phyloP scores from a whole-genome alignment of 1,140 invertebrate species.

The Neodiprion pinetum region DNA sequence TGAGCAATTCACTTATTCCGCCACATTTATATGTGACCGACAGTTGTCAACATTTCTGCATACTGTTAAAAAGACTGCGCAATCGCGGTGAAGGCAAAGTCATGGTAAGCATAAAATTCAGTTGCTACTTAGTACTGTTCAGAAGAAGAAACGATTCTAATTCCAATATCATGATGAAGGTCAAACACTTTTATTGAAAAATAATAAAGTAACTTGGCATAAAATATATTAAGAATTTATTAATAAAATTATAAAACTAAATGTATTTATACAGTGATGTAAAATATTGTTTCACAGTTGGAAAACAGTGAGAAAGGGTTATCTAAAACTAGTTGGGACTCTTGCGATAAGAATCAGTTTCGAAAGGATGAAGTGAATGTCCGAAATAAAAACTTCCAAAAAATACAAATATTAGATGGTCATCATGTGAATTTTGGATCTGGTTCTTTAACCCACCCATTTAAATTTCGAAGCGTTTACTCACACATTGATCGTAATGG shows the following conservation, averaged over 20 bases:
- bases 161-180: no score
- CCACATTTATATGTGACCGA: slow-evolving; percentile 67
- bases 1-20: slow-evolving; percentile 62
- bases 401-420: slow-evolving; percentile 43
- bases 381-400: slow-evolving; percentile 33
- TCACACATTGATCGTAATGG: slow-evolving; percentile 53
- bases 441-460: slow-evolving; percentile 62
- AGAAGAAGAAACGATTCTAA: no score
- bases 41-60: slow-evolving; percentile 70
- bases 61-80: slow-evolving; percentile 55
- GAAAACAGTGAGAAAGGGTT: slow-evolving; percentile 32
- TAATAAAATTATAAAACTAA: no score
- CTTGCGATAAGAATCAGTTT: slow-evolving; percentile 13
- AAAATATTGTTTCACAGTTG: slow-evolving; percentile 29
- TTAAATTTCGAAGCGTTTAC: slow-evolving; percentile 67
- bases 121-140: no score
- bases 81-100: slow-evolving; percentile 38
- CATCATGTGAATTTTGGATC: slow-evolving; percentile 56
- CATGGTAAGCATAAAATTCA: slow-evolving; percentile 38
- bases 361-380: slow-evolving; percentile 34
- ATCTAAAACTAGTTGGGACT: background rate
- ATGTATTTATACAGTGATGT: no score
- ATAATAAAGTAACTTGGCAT: no score
- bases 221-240: no score
- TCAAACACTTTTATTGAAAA: no score